These are phyloP conservation scores for Papilio demoleus DNA, from an alignment of 2,888 invertebrate species.

Conservation along the genomic window DNA sequence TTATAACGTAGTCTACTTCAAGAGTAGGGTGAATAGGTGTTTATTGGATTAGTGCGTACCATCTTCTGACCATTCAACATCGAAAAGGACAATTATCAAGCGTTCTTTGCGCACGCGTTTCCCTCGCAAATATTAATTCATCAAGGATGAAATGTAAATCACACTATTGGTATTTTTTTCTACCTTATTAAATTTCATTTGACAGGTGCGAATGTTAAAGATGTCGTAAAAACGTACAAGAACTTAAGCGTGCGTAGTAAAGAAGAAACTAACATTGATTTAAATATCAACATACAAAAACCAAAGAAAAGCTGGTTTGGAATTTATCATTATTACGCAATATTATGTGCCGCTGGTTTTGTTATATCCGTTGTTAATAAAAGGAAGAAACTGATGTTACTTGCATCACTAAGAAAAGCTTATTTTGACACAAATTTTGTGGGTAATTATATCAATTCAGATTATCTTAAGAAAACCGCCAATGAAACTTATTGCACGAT, in stretches of 20 bases:
- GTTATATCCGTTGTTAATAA: conserved; percentile 59
- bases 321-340: conserved; percentile 56
- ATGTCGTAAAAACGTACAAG: conserved; percentile 8
- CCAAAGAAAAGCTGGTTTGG: conserved; percentile 26
- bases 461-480: conserved; percentile 52
- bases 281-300: conserved; percentile 25
- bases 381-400: conserved; percentile 56
- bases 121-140: no score
- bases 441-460: conserved; percentile 37
- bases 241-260: conserved; percentile 18
- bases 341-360: conserved; percentile 64
- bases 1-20: no score
- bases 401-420: conserved; percentile 50
- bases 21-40: no score
- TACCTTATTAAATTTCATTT: conserved; percentile 36
- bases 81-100: no score
- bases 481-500: conserved; percentile 45
- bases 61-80: no score
- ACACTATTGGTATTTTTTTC: no score
- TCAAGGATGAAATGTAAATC: no score
- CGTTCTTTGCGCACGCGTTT: no score
- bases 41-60: no score
- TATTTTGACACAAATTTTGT: conserved; percentile 45
- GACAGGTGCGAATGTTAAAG: conserved; percentile 38
- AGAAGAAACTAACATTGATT: background rate